These are phyloP conservation scores for Panzeria rudis DNA, from an alignment of 2,888 invertebrate species.

Conservation along the genomic window DNA sequence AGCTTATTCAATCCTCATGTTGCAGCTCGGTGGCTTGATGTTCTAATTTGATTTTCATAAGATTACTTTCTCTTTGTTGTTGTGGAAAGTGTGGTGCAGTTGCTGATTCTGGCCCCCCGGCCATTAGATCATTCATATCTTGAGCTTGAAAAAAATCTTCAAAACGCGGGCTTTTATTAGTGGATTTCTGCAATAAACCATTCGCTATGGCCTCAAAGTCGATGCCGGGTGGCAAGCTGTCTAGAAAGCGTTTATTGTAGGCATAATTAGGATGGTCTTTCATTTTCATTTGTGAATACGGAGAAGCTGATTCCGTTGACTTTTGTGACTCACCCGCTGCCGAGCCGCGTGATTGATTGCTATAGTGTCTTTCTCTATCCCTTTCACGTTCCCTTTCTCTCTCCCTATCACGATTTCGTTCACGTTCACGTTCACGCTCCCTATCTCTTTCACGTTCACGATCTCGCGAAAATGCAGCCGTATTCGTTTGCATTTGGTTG, in stretches of 20 bases:
- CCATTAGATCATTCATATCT: slow-evolving; percentile 81
- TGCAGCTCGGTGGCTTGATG: slow-evolving; percentile 81
- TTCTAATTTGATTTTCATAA: slow-evolving; percentile 82
- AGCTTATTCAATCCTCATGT: slow-evolving; percentile 80
- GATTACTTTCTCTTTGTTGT: slow-evolving; percentile 78
- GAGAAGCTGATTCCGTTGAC: slow-evolving; percentile 75
- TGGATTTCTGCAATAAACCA: slow-evolving; percentile 81
- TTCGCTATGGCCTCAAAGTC: slow-evolving; percentile 82
- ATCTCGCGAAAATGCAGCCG: slow-evolving; percentile 75
- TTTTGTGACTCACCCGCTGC: slow-evolving; percentile 56
- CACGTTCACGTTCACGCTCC: slow-evolving; percentile 77
- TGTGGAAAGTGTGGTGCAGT: slow-evolving; percentile 76
- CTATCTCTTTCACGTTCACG: slow-evolving; percentile 76
- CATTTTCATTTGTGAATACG: slow-evolving; percentile 78
- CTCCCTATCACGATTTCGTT: slow-evolving; percentile 74
- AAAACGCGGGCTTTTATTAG: slow-evolving; percentile 82
- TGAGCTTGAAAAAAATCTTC: slow-evolving; percentile 82
- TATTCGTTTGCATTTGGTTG: slow-evolving; percentile 77
- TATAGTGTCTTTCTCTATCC: slow-evolving; percentile 79
- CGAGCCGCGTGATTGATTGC: slow-evolving; percentile 80
- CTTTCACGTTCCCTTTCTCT: slow-evolving; percentile 77
- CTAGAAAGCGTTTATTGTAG: slow-evolving; percentile 81
- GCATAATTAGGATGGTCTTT: slow-evolving; percentile 80
- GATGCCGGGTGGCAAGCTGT: slow-evolving; percentile 82
- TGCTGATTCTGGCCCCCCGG: slow-evolving; percentile 76